Conservation (phyloP, 2,113 vertebrate species). For the Halcyon senegalensis region DNA sequence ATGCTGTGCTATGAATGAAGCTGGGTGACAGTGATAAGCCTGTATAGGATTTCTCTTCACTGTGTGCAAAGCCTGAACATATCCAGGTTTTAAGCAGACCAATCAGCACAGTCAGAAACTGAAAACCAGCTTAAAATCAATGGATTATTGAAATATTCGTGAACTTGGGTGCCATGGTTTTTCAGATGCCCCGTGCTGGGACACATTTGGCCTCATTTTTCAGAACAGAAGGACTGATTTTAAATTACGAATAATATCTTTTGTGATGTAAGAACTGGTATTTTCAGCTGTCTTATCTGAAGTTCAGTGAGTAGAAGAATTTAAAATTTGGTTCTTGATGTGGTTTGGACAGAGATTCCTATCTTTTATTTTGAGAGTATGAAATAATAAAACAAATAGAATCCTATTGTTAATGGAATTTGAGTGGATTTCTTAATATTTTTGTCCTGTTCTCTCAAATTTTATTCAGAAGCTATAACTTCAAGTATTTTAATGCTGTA, state of each 20-base stretch:
- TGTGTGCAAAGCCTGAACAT: neutral
- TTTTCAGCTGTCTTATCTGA: neutral
- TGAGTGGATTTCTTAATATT: neutral
- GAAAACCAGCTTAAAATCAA: neutral
- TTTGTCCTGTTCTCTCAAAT: neutral
- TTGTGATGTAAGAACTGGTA: neutral
- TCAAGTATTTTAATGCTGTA: neutral
- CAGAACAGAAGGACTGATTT: neutral
- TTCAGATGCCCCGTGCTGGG: neutral
- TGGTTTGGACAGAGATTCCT: neutral
- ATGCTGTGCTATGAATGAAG: neutral
- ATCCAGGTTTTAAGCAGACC: neutral
- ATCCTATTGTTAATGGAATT: neutral
- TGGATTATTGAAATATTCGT: neutral
- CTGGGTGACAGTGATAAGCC: neutral
- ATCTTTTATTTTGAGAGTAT: neutral
- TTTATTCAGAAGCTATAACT: neutral
- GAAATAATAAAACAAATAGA: neutral
- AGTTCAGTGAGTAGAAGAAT: neutral
- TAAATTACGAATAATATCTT: neutral
- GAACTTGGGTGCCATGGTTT: neutral
- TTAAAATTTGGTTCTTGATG: neutral
- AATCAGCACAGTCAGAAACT: neutral
- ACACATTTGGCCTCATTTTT: neutral
- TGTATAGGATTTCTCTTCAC: neutral